A percentile compares a stretch with the other conserved stretches of the same genome.
These are phyloP conservation scores for Hoplodrina blanda DNA, from an alignment of 2,888 invertebrate genomes.

Conservation along the genomic window DNA sequence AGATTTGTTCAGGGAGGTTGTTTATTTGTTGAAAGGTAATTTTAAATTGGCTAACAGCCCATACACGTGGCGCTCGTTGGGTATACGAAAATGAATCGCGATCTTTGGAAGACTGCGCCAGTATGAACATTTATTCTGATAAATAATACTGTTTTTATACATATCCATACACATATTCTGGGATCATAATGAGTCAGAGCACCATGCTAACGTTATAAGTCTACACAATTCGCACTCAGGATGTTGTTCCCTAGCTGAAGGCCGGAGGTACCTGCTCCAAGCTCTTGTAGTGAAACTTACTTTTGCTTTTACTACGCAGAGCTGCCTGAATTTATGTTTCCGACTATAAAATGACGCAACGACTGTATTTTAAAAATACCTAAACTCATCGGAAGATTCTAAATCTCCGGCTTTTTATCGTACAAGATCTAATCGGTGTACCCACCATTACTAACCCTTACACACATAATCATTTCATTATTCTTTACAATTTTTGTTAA, in stretches of 20 bases:
- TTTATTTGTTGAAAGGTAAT: constrained; percentile 37
- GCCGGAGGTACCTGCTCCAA: constrained; percentile 49
- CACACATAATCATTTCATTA: constrained; percentile 81
- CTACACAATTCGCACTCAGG: constrained; percentile 70
- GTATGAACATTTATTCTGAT: constrained; percentile 78
- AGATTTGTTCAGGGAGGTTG: constrained; percentile 54
- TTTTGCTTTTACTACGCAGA: constrained; percentile 71
- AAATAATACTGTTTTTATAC: constrained; percentile 85
- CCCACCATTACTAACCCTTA: constrained; percentile 83
- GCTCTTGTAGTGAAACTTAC: constrained; percentile 62
- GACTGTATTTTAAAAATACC: constrained; percentile 89
- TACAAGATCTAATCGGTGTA: constrained; percentile 83
- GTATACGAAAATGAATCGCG: constrained; percentile 64
- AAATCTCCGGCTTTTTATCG: constrained; percentile 84
- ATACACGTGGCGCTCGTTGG: constrained; percentile 47
- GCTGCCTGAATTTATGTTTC: constrained; percentile 75
- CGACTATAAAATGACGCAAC: constrained; percentile 77
- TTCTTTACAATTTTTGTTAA: constrained; percentile 81
- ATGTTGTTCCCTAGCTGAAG: constrained; percentile 46
- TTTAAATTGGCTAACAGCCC: constrained; percentile 46
- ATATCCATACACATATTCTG: constrained; percentile 75
- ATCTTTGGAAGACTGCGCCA: constrained; percentile 87
- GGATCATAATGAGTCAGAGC: constrained; percentile 81
- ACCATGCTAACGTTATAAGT: constrained; percentile 85
- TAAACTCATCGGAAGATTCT: constrained; percentile 86